phyloP scores from a whole-genome alignment of 2,797 vertebrate genomes.

The Pelochelys cantorii region DNA sequence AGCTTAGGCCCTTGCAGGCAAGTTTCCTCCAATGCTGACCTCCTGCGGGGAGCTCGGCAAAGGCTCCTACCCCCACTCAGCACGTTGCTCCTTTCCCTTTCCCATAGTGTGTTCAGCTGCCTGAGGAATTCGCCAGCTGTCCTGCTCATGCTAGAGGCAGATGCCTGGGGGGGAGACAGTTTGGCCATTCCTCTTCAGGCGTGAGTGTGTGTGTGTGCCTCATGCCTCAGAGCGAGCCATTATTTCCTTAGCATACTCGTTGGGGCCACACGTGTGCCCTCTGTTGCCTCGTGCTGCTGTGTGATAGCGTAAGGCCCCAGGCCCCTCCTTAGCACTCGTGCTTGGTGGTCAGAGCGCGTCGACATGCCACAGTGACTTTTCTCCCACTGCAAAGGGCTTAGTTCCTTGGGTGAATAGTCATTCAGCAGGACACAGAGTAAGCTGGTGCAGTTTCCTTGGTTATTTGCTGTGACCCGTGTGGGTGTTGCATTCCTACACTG shows the following conservation, averaged over 20 bases:
- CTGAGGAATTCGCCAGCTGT: not conserved
- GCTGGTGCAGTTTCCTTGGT: not conserved
- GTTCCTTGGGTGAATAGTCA: not conserved
- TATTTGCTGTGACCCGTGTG: not conserved
- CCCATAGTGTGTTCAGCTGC: not conserved
- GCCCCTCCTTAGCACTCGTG: not conserved
- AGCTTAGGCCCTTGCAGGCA: not conserved
- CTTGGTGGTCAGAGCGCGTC: not conserved
- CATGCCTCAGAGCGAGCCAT: not conserved
- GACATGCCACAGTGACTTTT: not conserved
- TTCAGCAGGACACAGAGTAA: not conserved
- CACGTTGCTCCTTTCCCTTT: not conserved
- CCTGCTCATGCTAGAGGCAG: not conserved
- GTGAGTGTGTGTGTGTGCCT: not conserved
- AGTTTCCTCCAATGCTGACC: not conserved
- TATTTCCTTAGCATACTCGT: not conserved
- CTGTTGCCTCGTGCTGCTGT: no score
- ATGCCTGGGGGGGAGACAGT: not conserved
- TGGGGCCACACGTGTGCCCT: not conserved
- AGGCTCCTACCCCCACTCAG: not conserved
- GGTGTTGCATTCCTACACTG: not conserved
- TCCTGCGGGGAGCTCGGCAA: not conserved
- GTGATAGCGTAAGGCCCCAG: no score
- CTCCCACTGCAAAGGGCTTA: not conserved
- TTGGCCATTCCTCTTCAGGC: not conserved